These are phyloP conservation scores for Crotalus viridis DNA, from an alignment of 2,113 vertebrate species.

Conservation along the genomic window DNA sequence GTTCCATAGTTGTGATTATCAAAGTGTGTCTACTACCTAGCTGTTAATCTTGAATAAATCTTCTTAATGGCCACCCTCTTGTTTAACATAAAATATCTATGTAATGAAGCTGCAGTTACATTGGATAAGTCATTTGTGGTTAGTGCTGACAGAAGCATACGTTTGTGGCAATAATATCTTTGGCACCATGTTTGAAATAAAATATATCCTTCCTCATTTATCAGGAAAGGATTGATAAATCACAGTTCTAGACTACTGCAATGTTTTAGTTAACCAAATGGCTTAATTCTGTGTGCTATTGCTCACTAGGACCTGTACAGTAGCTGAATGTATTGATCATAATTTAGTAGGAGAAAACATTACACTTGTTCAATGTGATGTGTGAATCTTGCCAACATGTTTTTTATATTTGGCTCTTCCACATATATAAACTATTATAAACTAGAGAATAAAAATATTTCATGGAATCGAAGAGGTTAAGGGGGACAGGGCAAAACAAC, in stretches of 20 bases:
- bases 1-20: background rate
- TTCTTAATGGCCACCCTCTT: slow-evolving; percentile 30
- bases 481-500: background rate
- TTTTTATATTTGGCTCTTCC: background rate
- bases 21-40: slow-evolving; percentile 27
- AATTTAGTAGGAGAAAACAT: background rate
- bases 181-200: background rate
- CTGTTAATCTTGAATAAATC: slow-evolving; percentile 46
- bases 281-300: background rate
- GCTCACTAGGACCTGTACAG: background rate
- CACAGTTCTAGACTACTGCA: background rate
- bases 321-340: background rate
- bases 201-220: background rate
- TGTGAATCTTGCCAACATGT: background rate
- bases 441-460: background rate
- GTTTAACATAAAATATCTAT: slow-evolving; percentile 24
- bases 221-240: background rate
- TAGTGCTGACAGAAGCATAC: slow-evolving; percentile 14
- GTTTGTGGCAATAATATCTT: background rate
- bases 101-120: slow-evolving; percentile 5
- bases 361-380: background rate
- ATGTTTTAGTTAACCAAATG: background rate
- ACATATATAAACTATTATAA: background rate
- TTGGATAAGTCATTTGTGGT: slow-evolving; percentile 10
- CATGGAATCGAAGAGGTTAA: background rate